Evolutionary conservation across 1,140 invertebrate species (phyloP).

Genomic region (Orussus abietinus): DNA sequence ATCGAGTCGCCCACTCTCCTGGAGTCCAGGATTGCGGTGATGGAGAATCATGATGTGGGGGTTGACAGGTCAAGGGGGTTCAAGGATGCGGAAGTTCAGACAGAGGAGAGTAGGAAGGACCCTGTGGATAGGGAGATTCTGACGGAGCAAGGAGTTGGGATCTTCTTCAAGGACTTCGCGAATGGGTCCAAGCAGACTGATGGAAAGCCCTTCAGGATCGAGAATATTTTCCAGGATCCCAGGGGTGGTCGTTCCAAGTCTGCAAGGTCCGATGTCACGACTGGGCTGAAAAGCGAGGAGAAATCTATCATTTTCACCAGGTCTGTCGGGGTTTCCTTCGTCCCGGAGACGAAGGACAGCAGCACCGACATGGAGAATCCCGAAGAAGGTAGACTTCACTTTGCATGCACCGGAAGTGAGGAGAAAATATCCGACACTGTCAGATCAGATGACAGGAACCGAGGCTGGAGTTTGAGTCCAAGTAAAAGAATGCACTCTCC

Average conservation of each 20-base stretch:
- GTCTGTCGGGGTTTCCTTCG: conserved; percentile 32
- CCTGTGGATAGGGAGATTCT: conserved; percentile 11
- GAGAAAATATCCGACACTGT: conserved; percentile 11
- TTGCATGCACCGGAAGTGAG: neutral
- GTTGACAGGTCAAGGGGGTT: neutral
- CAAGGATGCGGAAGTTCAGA: conserved; percentile 30
- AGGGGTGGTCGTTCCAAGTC: conserved; percentile 9
- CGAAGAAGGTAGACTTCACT: too few relatives aligned
- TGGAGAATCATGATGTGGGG: conserved; percentile 21
- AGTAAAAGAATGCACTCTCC: too few relatives aligned
- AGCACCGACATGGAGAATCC: conserved; percentile 1
- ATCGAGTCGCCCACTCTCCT: conserved; percentile 34
- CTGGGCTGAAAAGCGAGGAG: conserved; percentile 12
- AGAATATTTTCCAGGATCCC: conserved; percentile 40
- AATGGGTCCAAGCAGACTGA: conserved; percentile 24
- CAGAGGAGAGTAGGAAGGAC: conserved; percentile 23
- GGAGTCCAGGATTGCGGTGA: conserved; percentile 36
- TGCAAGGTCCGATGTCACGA: conserved; percentile 9
- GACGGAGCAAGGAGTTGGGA: conserved; percentile 14
- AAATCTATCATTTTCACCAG: conserved; percentile 32
- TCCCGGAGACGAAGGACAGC: conserved; percentile 16
- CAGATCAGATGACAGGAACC: too few relatives aligned
- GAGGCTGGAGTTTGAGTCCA: too few relatives aligned
- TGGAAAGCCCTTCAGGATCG: conserved; percentile 32
- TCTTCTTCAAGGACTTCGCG: conserved; percentile 13